Evolutionary conservation across 2,113 vertebrate genomes (phyloP), one percentile per base, ranked within the genome.

Genomic region (Tragulus kanchil): DNA sequence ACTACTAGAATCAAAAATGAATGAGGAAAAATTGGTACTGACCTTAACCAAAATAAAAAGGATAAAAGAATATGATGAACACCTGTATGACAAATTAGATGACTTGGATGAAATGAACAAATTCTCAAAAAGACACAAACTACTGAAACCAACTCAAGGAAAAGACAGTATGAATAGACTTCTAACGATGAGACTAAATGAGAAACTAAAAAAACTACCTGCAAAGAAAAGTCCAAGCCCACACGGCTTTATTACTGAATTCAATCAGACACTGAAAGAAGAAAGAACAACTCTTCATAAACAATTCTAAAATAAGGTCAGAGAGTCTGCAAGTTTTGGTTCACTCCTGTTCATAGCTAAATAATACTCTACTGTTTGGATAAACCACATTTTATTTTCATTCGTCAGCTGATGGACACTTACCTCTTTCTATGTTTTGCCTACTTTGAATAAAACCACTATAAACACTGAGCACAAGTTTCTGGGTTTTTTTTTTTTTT

Each of bases 41-140:
- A 85, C 36, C 45, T 89, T 71, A 62, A 96, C 9, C 50, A 78
- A 61, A 90, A 73, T 73, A 73, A 93, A 85, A 87, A 88, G 45
- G 13, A 69, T 17, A 89, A 89, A 54, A n/a, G n/a, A 93, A 65
- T 65, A 23, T n/a, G 11, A 1, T 50, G 36, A 75, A 77, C 5
- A 31, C 71, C 4, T 54, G 12, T 45, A 45, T 36, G 54, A 73
- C 45, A 83, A 84, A 85, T 62, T 54, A 71, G 42, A 42, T 92
- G 61, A 79, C 56, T 77, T 61, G 50, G 31, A 54, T 77, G 26
- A 75, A 64, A 93, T 28, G 14, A 84, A 52, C 31, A 56, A 77
- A 65, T 54, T 86, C 48, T 64, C 26, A 89, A 58, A 94, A 89
- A 77, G 50, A 58, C 26, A 94, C 56, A 67, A 65, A 67, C 52